Evolutionary conservation across 2,797 vertebrate species (phyloP), one percentile per base, ranked within the genome.

Genomic region (Crax fasciolata): DNA sequence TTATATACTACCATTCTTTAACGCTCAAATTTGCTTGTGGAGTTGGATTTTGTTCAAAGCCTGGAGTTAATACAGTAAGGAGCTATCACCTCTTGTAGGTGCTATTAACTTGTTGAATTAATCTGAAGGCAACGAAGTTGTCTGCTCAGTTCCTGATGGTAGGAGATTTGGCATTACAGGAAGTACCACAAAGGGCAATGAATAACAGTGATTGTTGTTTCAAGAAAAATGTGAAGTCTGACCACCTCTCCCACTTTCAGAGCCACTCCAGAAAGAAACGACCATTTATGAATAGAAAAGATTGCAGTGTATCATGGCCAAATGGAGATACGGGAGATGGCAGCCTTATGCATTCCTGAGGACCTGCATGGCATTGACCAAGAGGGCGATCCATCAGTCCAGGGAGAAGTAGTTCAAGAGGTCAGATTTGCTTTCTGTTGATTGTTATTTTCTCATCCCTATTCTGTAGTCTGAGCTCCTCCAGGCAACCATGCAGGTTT

Each of bases 361-460:
- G 25, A 54, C 1, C 1, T 2, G 41, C 23, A 3, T 13, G 58
- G 12, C 11, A 46, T 0, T 43, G 55, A 52, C 72, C 16, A 57
- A 12, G 12, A 39, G 13, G 46, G 39, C 24, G 24, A 38, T 55
- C 35, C 49, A 41, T 30, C 76, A 70, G 24, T 39, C 16, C 46
- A 58, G 30, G 8, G 30, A 28, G 44, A 63, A 44, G n/a, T 67
- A 35, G 17, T 57, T 62, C 52, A 62, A 32, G 12, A 38, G 11
- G 13, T 44, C 30, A 27, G 44, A 4, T 54, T 44, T 77, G 6
- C 19, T 70, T 61, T 62, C 52, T 49, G 11, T 62, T 38, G 10
- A 21, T 17, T 19, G 14, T 39, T 76, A 4, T 35, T 62, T 84
- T 77, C 11, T 80, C 8, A 7, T 24, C 9, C 7, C 1, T 30